Percentiles rank a stretch among this genome's conserved stretches.
These are phyloP conservation scores for Ginglymostoma cirratum DNA, from an alignment of 2,113 vertebrate species.

Conservation along the genomic window DNA sequence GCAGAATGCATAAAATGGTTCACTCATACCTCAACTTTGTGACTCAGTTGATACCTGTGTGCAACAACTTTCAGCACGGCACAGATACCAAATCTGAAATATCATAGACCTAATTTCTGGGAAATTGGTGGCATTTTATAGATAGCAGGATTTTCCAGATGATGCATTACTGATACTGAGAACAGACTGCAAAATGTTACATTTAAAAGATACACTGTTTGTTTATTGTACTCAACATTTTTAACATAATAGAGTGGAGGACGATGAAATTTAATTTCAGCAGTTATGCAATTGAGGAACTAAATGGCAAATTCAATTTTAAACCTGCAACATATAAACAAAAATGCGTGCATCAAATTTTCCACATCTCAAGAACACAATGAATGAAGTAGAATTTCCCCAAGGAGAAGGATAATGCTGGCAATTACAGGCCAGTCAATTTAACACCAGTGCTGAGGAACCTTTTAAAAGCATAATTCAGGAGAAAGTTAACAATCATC, in stretches of 20 bases:
- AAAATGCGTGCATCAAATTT: not conserved
- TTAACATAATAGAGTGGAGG: not conserved
- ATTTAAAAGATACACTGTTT: not conserved
- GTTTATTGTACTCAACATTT: not conserved
- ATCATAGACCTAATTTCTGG: not conserved
- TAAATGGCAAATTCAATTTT: not conserved
- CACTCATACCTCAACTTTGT: not conserved
- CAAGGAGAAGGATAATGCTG: not conserved
- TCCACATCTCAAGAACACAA: too few species aligned
- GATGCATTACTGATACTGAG: not conserved
- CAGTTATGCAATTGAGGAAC: not conserved
- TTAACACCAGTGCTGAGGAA: too few species aligned
- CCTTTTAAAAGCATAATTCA: too few species aligned
- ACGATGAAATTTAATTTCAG: not conserved
- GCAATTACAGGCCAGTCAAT: too few species aligned
- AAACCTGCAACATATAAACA: not conserved
- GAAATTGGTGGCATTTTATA: not conserved
- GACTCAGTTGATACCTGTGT: not conserved
- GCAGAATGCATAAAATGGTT: not conserved
- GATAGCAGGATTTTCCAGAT: not conserved
- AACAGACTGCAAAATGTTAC: not conserved
- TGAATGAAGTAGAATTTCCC: not conserved
- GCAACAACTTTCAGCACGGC: not conserved
- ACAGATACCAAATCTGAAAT: not conserved
- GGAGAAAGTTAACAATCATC: too few species aligned